phyloP scores from a whole-genome alignment of 2,113 vertebrate genomes.

The Gobius niger region DNA sequence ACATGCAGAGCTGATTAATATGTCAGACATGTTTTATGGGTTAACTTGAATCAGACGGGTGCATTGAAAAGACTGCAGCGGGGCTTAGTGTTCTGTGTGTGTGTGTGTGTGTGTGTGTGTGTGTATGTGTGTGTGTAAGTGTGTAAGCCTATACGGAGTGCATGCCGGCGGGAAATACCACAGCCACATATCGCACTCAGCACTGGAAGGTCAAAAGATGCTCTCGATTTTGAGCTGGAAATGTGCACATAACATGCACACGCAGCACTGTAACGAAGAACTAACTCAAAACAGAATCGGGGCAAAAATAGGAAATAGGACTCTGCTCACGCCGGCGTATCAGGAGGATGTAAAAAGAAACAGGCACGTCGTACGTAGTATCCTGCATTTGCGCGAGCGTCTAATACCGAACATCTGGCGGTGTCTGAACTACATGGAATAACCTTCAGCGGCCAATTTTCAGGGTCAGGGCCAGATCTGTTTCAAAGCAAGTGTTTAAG shows the following conservation, averaged over 20 bases:
- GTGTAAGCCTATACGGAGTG: conserved; percentile 24
- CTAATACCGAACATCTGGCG: conserved; percentile 6
- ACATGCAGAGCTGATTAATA: conserved; percentile 82
- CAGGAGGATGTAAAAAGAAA: conserved; percentile 39
- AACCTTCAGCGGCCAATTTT: not conserved
- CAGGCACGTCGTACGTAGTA: conserved; percentile 18
- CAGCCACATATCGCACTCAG: conserved; percentile 36
- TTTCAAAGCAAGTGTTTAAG: not conserved
- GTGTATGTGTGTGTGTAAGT: not conserved
- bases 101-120: not conserved
- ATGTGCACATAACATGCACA: conserved; percentile 26
- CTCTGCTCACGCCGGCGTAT: conserved; percentile 55
- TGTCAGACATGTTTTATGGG: conserved; percentile 83
- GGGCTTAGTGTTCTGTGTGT: conserved; percentile 30
- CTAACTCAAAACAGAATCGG: conserved; percentile 45
- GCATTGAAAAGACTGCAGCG: conserved; percentile 63
- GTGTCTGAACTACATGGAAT: not conserved
- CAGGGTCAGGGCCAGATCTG: not conserved
- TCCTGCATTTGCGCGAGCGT: not conserved
- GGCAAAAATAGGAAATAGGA: conserved; percentile 43
- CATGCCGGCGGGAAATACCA: conserved; percentile 24
- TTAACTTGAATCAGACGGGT: conserved; percentile 74
- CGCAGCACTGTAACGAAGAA: conserved; percentile 29
- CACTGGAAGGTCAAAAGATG: conserved; percentile 42
- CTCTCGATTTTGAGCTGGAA: conserved; percentile 21